A percentile compares a stretch with the other conserved stretches of the same genome.
Evolutionary conservation across 2,888 invertebrate genomes (phyloP).

Genomic region (Furcula furcula): DNA sequence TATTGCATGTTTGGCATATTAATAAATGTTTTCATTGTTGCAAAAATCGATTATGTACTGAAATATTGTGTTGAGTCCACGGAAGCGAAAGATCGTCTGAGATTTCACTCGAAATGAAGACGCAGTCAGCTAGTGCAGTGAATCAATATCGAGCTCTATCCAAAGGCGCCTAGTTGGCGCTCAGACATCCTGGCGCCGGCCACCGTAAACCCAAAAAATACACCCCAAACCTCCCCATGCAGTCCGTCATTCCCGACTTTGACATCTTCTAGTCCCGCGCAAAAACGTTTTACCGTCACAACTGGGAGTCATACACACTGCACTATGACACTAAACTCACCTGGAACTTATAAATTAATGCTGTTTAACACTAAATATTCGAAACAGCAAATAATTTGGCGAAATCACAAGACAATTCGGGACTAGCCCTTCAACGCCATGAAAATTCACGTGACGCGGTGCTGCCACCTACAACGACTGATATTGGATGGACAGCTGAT

Average conservation of each 20-base stretch:
- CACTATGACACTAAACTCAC: constrained; percentile 56
- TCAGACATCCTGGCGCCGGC: constrained; percentile 72
- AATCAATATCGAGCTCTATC: constrained; percentile 62
- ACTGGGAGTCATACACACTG: constrained; percentile 26
- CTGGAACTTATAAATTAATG: constrained; percentile 69
- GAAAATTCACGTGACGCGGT: constrained; percentile 85
- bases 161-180: constrained; percentile 54
- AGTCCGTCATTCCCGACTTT: constrained; percentile 60
- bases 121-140: constrained; percentile 39
- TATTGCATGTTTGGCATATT: constrained; percentile 37
- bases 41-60: constrained; percentile 60
- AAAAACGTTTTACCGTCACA: constrained; percentile 41
- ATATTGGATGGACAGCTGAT: constrained; percentile 77
- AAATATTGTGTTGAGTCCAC: constrained; percentile 32
- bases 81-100: constrained; percentile 38
- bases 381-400: constrained; percentile 77
- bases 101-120: constrained; percentile 38
- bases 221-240: constrained; percentile 68
- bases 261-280: constrained; percentile 72
- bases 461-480: constrained; percentile 80
- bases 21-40: constrained; percentile 36
- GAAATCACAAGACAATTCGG: constrained; percentile 82
- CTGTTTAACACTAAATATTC: constrained; percentile 72
- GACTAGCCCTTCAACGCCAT: constrained; percentile 82
- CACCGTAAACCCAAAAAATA: constrained; percentile 45